A percentile compares a stretch with the other conserved stretches of the same genome.
Evolutionary conservation across 2,888 invertebrate species (phyloP).

Genomic region (Agrochola macilenta): DNA sequence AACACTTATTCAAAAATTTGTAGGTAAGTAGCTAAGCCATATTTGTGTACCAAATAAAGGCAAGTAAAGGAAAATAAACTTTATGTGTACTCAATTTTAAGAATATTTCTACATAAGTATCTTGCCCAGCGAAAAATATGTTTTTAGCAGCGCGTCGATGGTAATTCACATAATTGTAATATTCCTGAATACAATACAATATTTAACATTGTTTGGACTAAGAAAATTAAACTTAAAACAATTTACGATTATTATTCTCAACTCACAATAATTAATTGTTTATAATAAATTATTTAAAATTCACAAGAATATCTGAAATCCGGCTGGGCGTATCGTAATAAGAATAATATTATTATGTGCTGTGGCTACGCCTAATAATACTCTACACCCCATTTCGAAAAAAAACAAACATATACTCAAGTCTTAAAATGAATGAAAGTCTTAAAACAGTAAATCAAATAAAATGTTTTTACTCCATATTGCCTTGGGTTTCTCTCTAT

Average conservation of each 20-base stretch:
- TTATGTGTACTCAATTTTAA: background rate
- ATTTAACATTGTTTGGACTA: background rate
- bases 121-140: constrained; percentile 21
- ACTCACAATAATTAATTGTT: background rate
- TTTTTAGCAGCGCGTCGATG: background rate
- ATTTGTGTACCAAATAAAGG: background rate
- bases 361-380: background rate
- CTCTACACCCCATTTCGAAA: background rate
- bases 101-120: background rate
- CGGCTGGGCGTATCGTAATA: background rate
- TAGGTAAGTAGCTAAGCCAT: background rate
- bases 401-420: background rate
- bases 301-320: background rate
- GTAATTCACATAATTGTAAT: background rate
- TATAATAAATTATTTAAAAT: background rate
- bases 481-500: background rate
- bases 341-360: background rate
- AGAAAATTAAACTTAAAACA: background rate
- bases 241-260: background rate
- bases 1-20: background rate
- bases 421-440: background rate
- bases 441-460: too few species aligned
- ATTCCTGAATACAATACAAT: constrained; percentile 6
- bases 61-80: background rate
- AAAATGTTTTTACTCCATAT: background rate